Base-by-base conservation (phyloP, 2,113 vertebrate species). In the Neomonachus schauinslandi region DNA sequence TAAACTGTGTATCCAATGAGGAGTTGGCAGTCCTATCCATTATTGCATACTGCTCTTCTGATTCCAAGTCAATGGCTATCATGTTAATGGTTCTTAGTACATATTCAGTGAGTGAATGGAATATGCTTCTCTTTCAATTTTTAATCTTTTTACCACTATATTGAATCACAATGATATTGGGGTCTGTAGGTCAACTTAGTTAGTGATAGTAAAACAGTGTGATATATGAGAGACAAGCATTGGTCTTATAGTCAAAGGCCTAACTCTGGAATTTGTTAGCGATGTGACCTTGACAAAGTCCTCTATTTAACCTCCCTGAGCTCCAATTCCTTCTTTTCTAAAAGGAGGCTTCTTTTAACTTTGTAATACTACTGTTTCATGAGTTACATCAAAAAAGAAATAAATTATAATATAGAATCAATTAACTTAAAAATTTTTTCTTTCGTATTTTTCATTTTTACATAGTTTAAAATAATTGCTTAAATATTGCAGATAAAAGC, bases 401-500 rank as follows among this genome's bases (percentile, higher is more conserved):
- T 55, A 96, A 67, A 95, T 96, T 65, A 26, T 46, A 89, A 86
- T 69, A 83, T 49, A 84, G 89, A 86, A 96, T 94, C 15, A 97
- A 94, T 96, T 92, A 95, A 92, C 84, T 95, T 72, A 5, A 31
- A 93, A 42, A 22, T 39, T 51, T 96, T 96, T 77, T 42, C 9
- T 84, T 95, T 74, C 19, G 71, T 89, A 92, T 76, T 79, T 77
- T 89, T 96, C 82, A 59, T 97, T 97, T 96, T 96, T 86, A 96
- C 39, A 92, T 81, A 77, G 31, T 96, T 98, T 96, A 95, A 63
- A 96, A 79, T 95, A 94, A 98, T 92, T 94, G 53, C 71, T 95
- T 97, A 95, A 94, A 81, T 97, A 97, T 51, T 65, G 26, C 49
- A 90, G 83, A 95, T 95, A 81, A 98, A 96, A 97, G 83, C 33